A percentile compares a stretch with the other conserved stretches of the same genome.
Evolutionary conservation across 2,113 vertebrate genomes (phyloP).

Genomic region (Prolemur simus): DNA sequence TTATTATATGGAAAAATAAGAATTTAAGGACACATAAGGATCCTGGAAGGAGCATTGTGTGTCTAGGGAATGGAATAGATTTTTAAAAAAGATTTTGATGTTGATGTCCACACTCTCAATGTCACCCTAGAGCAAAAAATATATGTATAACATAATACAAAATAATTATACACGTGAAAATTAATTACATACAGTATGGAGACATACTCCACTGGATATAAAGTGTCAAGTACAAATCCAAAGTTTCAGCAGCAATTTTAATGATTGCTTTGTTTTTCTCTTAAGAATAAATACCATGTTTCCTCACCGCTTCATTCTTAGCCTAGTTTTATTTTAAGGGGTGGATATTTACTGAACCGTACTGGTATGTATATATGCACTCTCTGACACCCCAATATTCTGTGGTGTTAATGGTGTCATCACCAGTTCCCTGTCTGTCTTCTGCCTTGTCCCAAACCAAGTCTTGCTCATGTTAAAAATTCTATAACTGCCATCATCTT

Average conservation of each 20-base stretch:
- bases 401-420: not conserved
- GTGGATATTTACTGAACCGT: not conserved
- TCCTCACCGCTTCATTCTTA: not conserved
- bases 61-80: too few species aligned
- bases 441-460: slow-evolving; percentile 49
- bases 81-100: too few species aligned
- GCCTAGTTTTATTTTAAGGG: not conserved
- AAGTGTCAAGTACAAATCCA: not conserved
- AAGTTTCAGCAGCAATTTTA: not conserved
- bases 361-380: not conserved
- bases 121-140: too few species aligned
- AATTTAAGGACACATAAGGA: too few species aligned
- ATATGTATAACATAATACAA: not conserved
- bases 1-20: not conserved
- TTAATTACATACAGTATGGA: not conserved
- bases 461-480: slow-evolving; percentile 59
- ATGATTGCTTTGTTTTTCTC: not conserved
- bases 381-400: not conserved
- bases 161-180: not conserved
- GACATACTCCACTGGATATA: not conserved
- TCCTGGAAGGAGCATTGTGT: too few species aligned
- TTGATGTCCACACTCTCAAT: too few species aligned
- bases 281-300: not conserved
- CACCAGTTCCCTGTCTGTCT: slow-evolving; percentile 34
- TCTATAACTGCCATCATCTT: slow-evolving; percentile 54